Conservation (phyloP, 2,888 invertebrate genomes). For the Crioceris asparagi region DNA sequence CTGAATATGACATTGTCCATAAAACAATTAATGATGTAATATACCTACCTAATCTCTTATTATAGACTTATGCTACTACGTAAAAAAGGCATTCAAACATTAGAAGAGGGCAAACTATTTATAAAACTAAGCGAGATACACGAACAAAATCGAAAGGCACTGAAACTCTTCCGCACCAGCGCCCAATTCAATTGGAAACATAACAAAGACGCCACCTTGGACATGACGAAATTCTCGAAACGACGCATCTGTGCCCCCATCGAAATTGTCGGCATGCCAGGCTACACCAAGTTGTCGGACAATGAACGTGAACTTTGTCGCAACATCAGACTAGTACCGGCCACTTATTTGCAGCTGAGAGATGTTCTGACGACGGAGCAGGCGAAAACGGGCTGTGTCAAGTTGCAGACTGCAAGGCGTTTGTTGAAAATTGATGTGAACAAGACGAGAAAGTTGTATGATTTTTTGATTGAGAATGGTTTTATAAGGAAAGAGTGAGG, state of each 20-base stretch:
- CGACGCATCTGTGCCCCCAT: slow-evolving; percentile 45
- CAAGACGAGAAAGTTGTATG: slow-evolving; percentile 79
- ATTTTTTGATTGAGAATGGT: slow-evolving; percentile 62
- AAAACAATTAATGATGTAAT: no score
- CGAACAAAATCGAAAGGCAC: slow-evolving; percentile 44
- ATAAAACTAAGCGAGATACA: slow-evolving; percentile 52
- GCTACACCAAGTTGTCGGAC: slow-evolving; percentile 59
- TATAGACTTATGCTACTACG: slow-evolving; percentile 53
- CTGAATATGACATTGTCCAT: no score
- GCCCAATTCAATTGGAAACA: slow-evolving; percentile 30
- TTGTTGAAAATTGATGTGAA: slow-evolving; percentile 90
- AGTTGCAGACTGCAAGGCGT: slow-evolving; percentile 69
- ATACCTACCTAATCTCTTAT: background rate
- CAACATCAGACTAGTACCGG: slow-evolving; percentile 60
- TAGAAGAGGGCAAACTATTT: slow-evolving; percentile 54
- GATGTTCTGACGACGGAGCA: slow-evolving; percentile 63
- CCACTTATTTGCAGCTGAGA: slow-evolving; percentile 69
- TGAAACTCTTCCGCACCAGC: slow-evolving; percentile 33
- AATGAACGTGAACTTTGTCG: slow-evolving; percentile 71
- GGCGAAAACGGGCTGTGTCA: slow-evolving; percentile 60
- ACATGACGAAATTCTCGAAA: slow-evolving; percentile 14
- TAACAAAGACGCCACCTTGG: slow-evolving; percentile 14
- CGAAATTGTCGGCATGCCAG: slow-evolving; percentile 64
- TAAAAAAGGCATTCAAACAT: slow-evolving; percentile 56
- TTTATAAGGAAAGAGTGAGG: slow-evolving; percentile 48